Evolutionary conservation across 2,797 vertebrate genomes (phyloP).

Genomic region (Megaceryle alcyon): DNA sequence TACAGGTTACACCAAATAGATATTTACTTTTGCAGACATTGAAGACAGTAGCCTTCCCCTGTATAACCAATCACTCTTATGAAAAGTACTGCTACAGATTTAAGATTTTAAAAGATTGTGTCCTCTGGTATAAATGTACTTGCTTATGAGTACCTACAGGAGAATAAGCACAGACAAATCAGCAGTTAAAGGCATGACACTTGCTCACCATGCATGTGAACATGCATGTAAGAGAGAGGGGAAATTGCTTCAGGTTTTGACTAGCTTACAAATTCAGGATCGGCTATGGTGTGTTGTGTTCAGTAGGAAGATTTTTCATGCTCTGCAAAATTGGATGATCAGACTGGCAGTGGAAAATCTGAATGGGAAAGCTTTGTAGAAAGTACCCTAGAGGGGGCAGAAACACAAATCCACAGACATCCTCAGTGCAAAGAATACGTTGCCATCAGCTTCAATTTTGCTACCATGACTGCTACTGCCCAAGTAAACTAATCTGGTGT

Average conservation of each 20-base stretch:
- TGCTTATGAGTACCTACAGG: background rate
- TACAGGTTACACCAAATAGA: background rate
- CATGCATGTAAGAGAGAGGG: background rate
- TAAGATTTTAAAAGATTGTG: constrained; percentile 5
- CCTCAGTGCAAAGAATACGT: background rate
- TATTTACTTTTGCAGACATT: background rate
- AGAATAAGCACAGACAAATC: background rate
- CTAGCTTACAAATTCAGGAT: background rate
- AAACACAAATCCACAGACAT: constrained; percentile 2
- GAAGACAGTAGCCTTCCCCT: background rate
- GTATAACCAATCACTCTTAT: constrained; percentile 1
- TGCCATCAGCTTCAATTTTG: constrained; percentile 17
- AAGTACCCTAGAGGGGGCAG: background rate
- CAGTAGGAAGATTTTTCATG: background rate
- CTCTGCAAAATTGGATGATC: background rate
- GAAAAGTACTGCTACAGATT: background rate
- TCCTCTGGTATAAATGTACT: background rate
- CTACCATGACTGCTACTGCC: background rate
- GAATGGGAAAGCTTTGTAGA: background rate
- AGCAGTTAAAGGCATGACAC: background rate
- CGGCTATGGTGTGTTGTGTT: background rate
- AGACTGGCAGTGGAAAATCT: background rate
- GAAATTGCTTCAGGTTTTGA: constrained; percentile 14
- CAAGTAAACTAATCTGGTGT: background rate
- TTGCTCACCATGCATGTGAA: background rate